Base-by-base conservation (phyloP, 2,888 invertebrate genomes). In the Drosophila paranaensis region DNA sequence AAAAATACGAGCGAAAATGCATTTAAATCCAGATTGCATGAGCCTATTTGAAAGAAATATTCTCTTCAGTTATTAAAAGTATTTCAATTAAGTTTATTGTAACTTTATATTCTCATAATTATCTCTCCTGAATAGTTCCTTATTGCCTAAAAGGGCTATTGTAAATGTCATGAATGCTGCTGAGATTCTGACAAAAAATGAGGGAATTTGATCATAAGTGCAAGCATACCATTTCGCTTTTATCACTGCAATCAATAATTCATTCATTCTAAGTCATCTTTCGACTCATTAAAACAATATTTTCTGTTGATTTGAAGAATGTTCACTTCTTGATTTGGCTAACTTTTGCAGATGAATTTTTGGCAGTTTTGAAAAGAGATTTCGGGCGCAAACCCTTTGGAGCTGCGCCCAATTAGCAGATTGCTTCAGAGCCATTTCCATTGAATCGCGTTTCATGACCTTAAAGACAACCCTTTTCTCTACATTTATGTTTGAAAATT, bases 401-500 rank as follows among this genome's bases (percentile, higher is more conserved):
- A 33, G 11, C n/a, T 33, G 13, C n/a, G 9, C 6, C 27, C 40
- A 73, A 68, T 77, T 65, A 61, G 43, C 39, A 40, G 60, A 56
- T 53, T 62, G 53, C 60, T n/a, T 33, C 61, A 61, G 58, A 60
- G 27, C 30, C 20, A 2, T 39, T 58, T 61, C 37, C 13, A n/a
- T 48, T 6, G 13, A 46, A 61, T 62, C 48, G 40, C 27, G 39
- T 39, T 46, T 60, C 42, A 27, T 16, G 39, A 42, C 40, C 42
- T 40, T 8, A 11, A 25, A 11, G 55, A 13, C 54, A 75, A 40
- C 51, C 61, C 54, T 81, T 81, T 77, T 43, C 8, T 20, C 16
- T 42, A 20, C 35, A 43, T 48, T 6, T 20, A 25, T 20, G 1
- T 27, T 6, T 11, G 39, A n/a, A n/a, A n/a, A n/a, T n/a, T n/a